Base-by-base conservation (phyloP, 2,113 vertebrate species). In the Callocephalon fimbriatum region DNA sequence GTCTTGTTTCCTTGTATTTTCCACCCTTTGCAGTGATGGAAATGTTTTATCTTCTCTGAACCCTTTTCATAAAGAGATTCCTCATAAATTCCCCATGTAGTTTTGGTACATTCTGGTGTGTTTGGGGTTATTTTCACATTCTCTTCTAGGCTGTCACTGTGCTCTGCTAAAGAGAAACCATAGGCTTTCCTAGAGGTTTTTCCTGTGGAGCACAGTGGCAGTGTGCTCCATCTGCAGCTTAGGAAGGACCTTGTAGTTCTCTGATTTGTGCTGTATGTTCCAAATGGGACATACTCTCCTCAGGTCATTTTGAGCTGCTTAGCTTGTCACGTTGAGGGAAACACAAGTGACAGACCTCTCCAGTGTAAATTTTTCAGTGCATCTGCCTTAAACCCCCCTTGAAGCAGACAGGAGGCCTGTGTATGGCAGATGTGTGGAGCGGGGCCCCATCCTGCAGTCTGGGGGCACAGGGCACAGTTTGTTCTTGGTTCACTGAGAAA, bases 111-210 rank as follows among this genome's bases (percentile, higher is more conserved):
- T 74, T 86, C 54, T 71, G 38, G 40, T 50, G 18, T 1, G 54
- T 91, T 90, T 7, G 67, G 44, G 21, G 16, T 90, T 85, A 51
- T 90, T 95, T 95, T 90, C 12, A 26, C 48, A 87, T 88, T 71
- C 32, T 94, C 42, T 86, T 84, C 42, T 29, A 58, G 63, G 17
- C 10, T 79, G 27, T 65, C 2, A 1, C 68, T 86, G 10, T 81
- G 38, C 45, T 58, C 32, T 72, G 40, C 26, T 76, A 11, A 72
- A 85, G 80, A 74, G 63, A 66, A 93, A 45, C 23, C 10, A 8
- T 51, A 50, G 38, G 75, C 29, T 72, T 93, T 25, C 54, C 12
- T 48, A 31, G 26, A 50, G 68, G 15, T 77, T 72, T 88, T 5
- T 7, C 42, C 22, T 3, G 2, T 26, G 45, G 35, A 76, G 19